These are phyloP conservation scores for Dichetophora obliterata DNA, from an alignment of 2,888 invertebrate species.

Conservation along the genomic window DNA sequence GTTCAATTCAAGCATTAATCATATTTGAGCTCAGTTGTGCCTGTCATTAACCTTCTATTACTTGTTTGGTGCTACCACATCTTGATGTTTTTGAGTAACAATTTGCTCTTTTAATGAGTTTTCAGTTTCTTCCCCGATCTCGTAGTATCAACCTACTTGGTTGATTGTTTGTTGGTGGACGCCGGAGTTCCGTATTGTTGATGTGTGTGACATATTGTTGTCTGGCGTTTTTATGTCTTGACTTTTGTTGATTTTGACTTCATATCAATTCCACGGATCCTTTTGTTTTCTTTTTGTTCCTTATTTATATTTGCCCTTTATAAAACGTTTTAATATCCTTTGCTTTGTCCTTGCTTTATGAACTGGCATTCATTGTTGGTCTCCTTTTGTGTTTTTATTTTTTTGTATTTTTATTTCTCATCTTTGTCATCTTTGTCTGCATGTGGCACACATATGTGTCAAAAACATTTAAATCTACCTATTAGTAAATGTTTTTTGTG, in stretches of 20 bases:
- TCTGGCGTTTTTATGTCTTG: neutral
- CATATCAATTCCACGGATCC: neutral
- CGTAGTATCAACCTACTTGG: neutral
- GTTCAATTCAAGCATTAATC: neutral
- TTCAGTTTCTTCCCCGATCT: neutral
- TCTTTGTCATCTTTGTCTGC: neutral
- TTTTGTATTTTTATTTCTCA: neutral
- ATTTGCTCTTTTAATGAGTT: neutral
- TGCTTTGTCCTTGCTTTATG: neutral
- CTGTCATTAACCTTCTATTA: neutral
- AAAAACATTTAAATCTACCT: neutral
- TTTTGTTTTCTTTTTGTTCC: neutral
- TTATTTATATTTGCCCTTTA: neutral
- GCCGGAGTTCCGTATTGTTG: neutral
- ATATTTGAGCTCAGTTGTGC: no score
- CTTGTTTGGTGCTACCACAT: neutral
- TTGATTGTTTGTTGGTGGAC: neutral
- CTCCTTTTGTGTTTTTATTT: neutral
- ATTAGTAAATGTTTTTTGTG: neutral
- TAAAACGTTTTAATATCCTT: slow-evolving; percentile 11
- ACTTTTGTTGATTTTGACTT: neutral
- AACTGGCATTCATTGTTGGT: neutral
- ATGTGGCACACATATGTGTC: neutral
- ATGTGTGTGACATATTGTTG: neutral
- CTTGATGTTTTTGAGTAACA: neutral